Base-by-base conservation (phyloP, 2,113 vertebrate species). In the Pseudopodoces humilis region DNA sequence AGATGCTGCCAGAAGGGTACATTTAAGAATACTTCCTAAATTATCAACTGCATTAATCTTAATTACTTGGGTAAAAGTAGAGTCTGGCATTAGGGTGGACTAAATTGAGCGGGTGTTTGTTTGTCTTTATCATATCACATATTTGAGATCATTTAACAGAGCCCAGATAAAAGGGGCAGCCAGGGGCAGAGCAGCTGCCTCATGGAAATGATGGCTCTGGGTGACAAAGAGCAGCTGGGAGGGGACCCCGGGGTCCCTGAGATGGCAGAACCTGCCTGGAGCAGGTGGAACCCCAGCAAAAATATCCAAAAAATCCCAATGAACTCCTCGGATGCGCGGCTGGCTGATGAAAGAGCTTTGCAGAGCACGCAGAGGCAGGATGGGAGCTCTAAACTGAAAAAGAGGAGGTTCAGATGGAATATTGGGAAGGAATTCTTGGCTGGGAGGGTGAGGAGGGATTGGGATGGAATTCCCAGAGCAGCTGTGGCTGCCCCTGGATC, bases 21-120 rank as follows among this genome's bases (percentile, higher is more conserved):
- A 96, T 96, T 96, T 97, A 97, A 97, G 97, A 97, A 97, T 91
- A 86, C 94, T 35, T 81, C 43, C 81, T 84, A 83, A 94, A 93
- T 97, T 98, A 98, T 98, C 98, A 91, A 89, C 96, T 96, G 97
- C 98, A 98, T 98, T 98, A 97, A 98, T 98, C 98, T 98, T 98
- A 98, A 98, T 98, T 98, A 98, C 98, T 98, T 95, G 11, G 89
- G 97, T 87, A 95, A 97, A 96, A 98, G 97, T 91, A 84, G 96
- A 97, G 96, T 96, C 97, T 86, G 92, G 96, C 67, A 78, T 95
- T 93, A 96, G 96, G 96, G 92, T 21, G 96, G 94, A 86, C 92
- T 56, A 72, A 96, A 97, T 90, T 92, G 92, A 85, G 75, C 81
- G 84, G 87, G 95, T 60, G 95, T 94, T 94, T 74, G 95, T 90